Conservation (phyloP, 2,888 invertebrate species). For the Drosophila suboccidentalis region DNA sequence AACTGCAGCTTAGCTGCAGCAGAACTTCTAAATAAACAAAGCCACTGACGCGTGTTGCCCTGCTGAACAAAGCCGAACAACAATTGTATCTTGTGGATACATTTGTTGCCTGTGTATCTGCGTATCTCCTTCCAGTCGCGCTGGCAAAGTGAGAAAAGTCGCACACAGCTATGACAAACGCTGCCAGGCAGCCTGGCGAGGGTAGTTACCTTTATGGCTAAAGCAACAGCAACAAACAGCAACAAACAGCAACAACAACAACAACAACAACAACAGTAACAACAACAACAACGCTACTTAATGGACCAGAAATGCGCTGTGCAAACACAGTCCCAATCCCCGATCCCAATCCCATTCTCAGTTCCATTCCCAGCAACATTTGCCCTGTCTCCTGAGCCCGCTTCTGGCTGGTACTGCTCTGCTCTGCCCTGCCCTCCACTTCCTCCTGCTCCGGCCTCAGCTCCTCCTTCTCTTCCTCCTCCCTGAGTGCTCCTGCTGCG, state of each 20-base stretch:
- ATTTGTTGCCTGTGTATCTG: constrained; percentile 16
- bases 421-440: neutral
- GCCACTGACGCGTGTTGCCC: constrained; percentile 67
- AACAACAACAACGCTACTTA: constrained; percentile 66
- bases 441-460: neutral
- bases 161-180: constrained; percentile 77
- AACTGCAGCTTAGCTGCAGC: constrained; percentile 56
- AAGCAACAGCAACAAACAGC: constrained; percentile 42
- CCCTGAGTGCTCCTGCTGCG: constrained; percentile 63
- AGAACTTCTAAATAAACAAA: constrained; percentile 68
- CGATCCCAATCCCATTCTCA: neutral
- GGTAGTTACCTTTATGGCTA: constrained; percentile 57
- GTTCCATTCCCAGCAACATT: constrained; percentile 1
- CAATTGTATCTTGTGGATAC: constrained; percentile 75
- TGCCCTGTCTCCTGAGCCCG: constrained; percentile 3
- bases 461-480: constrained; percentile 3
- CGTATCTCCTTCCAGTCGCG: neutral
- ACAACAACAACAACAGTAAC: constrained; percentile 28
- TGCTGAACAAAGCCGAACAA: constrained; percentile 24
- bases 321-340: constrained; percentile 61
- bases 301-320: constrained; percentile 80
- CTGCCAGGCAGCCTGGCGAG: constrained; percentile 23
- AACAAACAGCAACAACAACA: too few relatives aligned
- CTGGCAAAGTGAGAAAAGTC: constrained; percentile 76
- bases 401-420: constrained; percentile 11